These are phyloP conservation scores for Diplodus sargus DNA, from an alignment of 2,797 vertebrate genomes.

Conservation along the genomic window DNA sequence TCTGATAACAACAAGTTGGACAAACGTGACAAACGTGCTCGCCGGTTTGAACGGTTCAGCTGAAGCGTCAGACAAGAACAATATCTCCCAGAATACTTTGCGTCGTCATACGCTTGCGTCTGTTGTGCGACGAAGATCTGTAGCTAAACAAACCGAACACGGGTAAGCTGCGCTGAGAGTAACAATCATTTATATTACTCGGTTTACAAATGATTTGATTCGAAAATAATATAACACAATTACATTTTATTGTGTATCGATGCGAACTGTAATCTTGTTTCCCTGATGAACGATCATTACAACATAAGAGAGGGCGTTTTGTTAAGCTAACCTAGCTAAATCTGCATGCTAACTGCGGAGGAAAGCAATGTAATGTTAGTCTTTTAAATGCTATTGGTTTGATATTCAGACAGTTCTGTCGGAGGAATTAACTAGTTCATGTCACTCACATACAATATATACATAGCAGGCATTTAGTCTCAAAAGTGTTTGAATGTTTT, in stretches of 20 bases:
- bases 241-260: rapidly evolving
- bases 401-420: not conserved
- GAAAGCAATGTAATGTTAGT: not conserved
- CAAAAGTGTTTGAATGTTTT: no score
- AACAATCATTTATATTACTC: not conserved
- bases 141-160: slow-evolving; percentile 63
- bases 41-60: rapidly evolving
- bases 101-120: slow-evolving; percentile 14
- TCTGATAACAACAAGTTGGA: not conserved
- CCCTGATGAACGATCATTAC: not conserved
- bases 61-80: slow-evolving; percentile 7
- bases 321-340: not conserved
- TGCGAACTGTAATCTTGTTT: not conserved
- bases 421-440: not conserved
- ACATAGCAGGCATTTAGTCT: no score
- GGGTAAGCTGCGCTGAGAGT: slow-evolving; percentile 51
- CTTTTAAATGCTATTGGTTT: not conserved
- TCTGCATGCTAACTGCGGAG: slow-evolving; percentile 40
- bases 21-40: rapidly evolving
- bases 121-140: slow-evolving; percentile 62
- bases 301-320: not conserved
- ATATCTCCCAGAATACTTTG: slow-evolving; percentile 63
- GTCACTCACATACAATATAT: no score
- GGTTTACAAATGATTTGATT: not conserved
- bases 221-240: rapidly evolving